Conservation (phyloP, 2,113 vertebrate genomes). For the Romanogobio albipinnatus region DNA sequence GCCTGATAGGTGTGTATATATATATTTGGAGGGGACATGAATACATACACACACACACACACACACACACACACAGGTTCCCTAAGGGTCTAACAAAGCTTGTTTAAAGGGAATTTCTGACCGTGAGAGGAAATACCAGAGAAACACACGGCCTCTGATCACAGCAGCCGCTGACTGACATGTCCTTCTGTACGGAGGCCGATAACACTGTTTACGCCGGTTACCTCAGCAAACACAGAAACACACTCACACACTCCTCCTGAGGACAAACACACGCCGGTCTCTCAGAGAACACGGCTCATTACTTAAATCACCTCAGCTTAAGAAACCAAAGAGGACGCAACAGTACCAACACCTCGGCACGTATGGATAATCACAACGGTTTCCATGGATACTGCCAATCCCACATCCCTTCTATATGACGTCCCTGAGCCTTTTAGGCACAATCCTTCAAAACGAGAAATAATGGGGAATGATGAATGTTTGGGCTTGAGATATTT, state of each 20-base stretch:
- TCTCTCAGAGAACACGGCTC: neutral
- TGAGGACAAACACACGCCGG: neutral
- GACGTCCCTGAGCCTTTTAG: neutral
- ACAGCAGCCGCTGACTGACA: slow-evolving; percentile 65
- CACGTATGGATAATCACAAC: neutral
- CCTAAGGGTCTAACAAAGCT: neutral
- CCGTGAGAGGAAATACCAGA: slow-evolving; percentile 61
- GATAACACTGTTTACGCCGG: slow-evolving; percentile 62
- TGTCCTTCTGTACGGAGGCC: slow-evolving; percentile 67
- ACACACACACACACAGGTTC: neutral
- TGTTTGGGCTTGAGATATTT: neutral
- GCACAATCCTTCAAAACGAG: neutral
- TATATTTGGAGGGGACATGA: neutral
- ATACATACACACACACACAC: neutral
- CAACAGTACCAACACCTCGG: neutral
- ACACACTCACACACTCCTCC: slow-evolving; percentile 44
- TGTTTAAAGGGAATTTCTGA: slow-evolving; percentile 22
- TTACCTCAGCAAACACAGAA: slow-evolving; percentile 31
- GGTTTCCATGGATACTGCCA: slow-evolving; percentile 7
- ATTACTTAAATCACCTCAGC: neutral
- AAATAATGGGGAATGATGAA: neutral
- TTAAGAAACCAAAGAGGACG: neutral
- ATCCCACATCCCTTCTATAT: neutral
- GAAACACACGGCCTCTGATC: slow-evolving; percentile 59
- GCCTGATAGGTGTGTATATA: too few species aligned